A percentile compares a stretch with the other conserved stretches of the same genome.
These are phyloP conservation scores for Nyctalus aviator DNA, from an alignment of 2,797 vertebrate genomes.

Conservation along the genomic window DNA sequence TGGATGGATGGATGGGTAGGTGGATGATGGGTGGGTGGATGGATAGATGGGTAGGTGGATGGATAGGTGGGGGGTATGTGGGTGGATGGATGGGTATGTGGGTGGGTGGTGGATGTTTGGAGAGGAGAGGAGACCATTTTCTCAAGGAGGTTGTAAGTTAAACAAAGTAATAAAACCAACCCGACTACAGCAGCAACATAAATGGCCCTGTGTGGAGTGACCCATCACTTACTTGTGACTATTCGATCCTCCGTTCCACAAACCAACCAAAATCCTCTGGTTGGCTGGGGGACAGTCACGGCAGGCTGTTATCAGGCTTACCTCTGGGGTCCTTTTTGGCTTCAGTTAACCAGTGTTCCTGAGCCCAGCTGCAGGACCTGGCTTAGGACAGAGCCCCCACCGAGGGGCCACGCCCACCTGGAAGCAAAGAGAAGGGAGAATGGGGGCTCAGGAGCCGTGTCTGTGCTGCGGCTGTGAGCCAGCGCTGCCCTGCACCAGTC, in stretches of 20 bases:
- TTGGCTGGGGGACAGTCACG: neutral
- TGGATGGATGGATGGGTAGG: too few species aligned
- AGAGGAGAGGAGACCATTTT: neutral
- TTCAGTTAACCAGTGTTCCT: neutral
- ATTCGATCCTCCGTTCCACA: neutral
- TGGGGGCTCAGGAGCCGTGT: neutral
- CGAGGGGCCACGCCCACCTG: neutral
- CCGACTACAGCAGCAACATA: rapidly evolving
- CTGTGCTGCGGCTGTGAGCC: neutral
- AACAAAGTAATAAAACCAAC: neutral
- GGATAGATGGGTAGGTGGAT: rapidly evolving
- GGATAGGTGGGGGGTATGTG: too few species aligned
- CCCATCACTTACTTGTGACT: rapidly evolving
- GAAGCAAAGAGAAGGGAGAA: neutral
- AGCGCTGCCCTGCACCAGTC: rapidly evolving
- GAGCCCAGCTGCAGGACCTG: neutral
- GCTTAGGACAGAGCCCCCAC: neutral
- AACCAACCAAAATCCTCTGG: neutral
- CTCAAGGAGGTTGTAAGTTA: neutral
- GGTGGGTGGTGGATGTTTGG: neutral
- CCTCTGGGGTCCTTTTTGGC: neutral
- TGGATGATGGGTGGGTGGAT: too few species aligned
- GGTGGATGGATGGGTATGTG: too few species aligned
- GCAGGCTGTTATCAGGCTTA: neutral
- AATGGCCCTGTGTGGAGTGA: neutral